Evolutionary conservation across 1,140 invertebrate genomes (phyloP), one percentile per base, ranked within the genome.

Genomic region (Neodiprion pinetum): DNA sequence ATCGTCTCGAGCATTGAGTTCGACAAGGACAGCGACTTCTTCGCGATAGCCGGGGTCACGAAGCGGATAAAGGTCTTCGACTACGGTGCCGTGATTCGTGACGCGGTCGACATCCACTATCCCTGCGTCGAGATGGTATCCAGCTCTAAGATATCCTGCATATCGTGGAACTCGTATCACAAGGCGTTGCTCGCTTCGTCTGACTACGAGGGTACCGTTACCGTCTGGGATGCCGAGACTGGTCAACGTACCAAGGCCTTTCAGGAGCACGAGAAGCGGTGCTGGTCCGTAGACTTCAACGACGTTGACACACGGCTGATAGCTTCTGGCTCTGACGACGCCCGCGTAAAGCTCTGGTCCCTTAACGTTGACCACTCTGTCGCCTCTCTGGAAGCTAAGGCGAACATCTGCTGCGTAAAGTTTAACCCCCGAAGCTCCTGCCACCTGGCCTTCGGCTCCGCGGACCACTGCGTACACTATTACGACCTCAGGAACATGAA

Each of bases 1-100:
- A 99, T 99, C 81, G 97, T 98, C 0, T 98, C 97, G 10, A 97
- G 96, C 79, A 98, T 99, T 79, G 97, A 99, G 87, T 99, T 99
- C 89, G 97, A 99, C 83, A 96, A 97, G 87, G 97, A 99, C 86
- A 95, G 96, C 85, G 97, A 99, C 89, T 97, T 94, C 87, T 98
- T 99, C 89, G 97, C 97, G 0, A 97, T 99, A 78, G 97, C 97
- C 66, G 97, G 98, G 12, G 97, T 99, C 1, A 98, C 97, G 0
- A 98, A 97, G 84, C 92, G 96, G 74, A 99, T 99, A 53, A 98
- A 98, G 88, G 93, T 98, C 23, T 96, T 97, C 90, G 97, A 99
- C 83, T 99, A 96, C 88, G 92, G 93, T 48, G 91, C 92, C 70
- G 96, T 98, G 14, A 93, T 98, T 68, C 90, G 94, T 53, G 96